These are phyloP conservation scores for Steinernema scapterisci DNA, from an alignment of 2,888 invertebrate species.

Conservation along the genomic window DNA sequence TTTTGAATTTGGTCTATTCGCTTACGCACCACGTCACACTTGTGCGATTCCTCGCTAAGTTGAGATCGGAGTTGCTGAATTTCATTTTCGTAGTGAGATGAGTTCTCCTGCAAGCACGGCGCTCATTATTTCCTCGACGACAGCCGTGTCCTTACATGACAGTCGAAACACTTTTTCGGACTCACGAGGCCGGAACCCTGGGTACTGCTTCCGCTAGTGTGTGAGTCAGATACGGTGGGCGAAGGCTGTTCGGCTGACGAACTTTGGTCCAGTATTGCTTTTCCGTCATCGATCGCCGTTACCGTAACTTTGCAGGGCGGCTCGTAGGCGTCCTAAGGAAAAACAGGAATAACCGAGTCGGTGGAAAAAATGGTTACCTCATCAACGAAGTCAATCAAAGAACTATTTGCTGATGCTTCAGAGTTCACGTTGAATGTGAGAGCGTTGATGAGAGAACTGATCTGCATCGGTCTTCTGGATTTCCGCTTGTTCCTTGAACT, in stretches of 20 bases:
- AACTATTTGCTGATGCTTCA: background rate
- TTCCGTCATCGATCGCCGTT: conserved; percentile 24
- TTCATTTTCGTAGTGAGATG: conserved; percentile 44
- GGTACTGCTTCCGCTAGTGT: conserved; percentile 53
- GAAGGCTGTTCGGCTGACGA: conserved; percentile 46
- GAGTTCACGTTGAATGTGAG: background rate
- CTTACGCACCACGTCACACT: background rate
- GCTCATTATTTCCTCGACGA: background rate
- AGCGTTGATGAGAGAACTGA: background rate
- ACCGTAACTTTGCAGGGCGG: conserved; percentile 26
- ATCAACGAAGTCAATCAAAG: background rate
- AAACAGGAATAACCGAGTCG: background rate
- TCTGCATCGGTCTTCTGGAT: conserved; percentile 16
- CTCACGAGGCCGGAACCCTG: conserved; percentile 46
- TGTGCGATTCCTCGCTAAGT: conserved; percentile 6
- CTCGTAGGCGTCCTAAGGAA: background rate
- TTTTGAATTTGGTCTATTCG: conserved; percentile 30
- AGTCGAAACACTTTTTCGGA: conserved; percentile 52
- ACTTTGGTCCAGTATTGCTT: conserved; percentile 29
- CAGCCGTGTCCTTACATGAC: conserved; percentile 42
- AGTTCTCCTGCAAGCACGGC: conserved; percentile 40
- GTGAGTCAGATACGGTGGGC: conserved; percentile 61
- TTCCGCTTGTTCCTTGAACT: conserved; percentile 4
- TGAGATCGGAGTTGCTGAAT: conserved; percentile 39
- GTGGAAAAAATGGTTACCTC: background rate